A percentile compares a stretch with the other conserved stretches of the same genome.
phyloP scores from a whole-genome alignment of 2,797 vertebrate species.

The Morus bassanus region DNA sequence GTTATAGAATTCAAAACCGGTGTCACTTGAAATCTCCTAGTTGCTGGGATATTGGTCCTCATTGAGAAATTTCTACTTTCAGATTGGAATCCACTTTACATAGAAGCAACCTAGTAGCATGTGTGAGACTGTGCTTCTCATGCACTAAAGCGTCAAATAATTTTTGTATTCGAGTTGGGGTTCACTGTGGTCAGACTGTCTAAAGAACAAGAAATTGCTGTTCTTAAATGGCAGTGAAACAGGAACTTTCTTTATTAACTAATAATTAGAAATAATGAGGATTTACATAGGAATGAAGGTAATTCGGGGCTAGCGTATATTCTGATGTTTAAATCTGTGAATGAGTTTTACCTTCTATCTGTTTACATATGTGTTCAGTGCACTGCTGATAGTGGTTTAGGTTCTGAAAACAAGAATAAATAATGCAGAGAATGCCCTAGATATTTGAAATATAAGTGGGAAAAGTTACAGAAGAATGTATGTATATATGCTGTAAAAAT shows the following conservation, averaged over 20 bases:
- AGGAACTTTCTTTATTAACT: neutral
- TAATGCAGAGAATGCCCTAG: neutral
- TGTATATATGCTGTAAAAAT: neutral
- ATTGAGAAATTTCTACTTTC: neutral
- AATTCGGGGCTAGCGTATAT: fast-evolving
- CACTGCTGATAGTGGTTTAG: neutral
- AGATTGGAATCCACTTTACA: neutral
- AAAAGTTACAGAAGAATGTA: neutral
- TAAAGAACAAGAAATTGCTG: no score
- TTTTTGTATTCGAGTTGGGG: fast-evolving
- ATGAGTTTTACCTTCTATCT: neutral
- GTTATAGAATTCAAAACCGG: neutral
- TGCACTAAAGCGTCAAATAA: neutral
- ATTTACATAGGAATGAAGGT: neutral
- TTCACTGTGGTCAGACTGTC: neutral
- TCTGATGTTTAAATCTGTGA: neutral
- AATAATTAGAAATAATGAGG: neutral
- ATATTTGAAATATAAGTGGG: neutral
- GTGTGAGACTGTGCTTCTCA: neutral
- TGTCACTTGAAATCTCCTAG: neutral
- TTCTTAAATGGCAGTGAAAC: neutral
- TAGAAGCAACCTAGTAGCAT: fast-evolving
- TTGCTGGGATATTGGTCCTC: neutral
- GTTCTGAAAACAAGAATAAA: neutral
- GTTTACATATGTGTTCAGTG: fast-evolving